A percentile compares a stretch with the other conserved stretches of the same genome.
phyloP scores from a whole-genome alignment of 1,140 invertebrate genomes.

The Phymorhynchus buccinoides region DNA sequence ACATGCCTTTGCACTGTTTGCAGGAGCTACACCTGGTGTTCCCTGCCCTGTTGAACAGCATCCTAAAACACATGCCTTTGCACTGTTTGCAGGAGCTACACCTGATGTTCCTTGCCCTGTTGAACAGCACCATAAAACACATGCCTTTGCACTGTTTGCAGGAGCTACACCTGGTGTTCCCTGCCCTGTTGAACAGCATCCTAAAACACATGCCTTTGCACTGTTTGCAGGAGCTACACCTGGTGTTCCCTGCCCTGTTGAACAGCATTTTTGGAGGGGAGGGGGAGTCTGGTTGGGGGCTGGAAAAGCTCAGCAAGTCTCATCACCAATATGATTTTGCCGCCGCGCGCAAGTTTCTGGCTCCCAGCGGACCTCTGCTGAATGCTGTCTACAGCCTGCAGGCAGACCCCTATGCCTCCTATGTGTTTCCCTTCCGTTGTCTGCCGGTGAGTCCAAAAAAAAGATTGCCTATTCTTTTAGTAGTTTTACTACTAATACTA shows the following conservation, averaged over 20 bases:
- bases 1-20: too few relatives aligned
- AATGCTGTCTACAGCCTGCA: slow-evolving; percentile 86
- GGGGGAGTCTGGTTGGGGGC: slow-evolving; percentile 82
- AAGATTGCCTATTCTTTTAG: too few relatives aligned
- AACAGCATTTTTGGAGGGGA: slow-evolving; percentile 84
- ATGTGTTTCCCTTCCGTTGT: slow-evolving; percentile 84
- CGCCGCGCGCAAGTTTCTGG: slow-evolving; percentile 82
- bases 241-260: slow-evolving; percentile 81
- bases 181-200: slow-evolving; percentile 83
- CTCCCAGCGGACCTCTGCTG: slow-evolving; percentile 86
- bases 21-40: too few relatives aligned
- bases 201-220: too few relatives aligned
- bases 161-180: slow-evolving; percentile 82
- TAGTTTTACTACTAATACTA: too few relatives aligned
- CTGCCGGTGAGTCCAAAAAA: slow-evolving; percentile 91
- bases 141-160: too few relatives aligned
- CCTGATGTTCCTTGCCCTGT: slow-evolving; percentile 82
- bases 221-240: slow-evolving; percentile 79
- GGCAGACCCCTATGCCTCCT: slow-evolving; percentile 85
- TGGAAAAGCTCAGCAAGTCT: slow-evolving; percentile 79
- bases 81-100: too few relatives aligned
- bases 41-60: too few relatives aligned
- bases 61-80: too few relatives aligned
- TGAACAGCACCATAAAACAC: too few relatives aligned
- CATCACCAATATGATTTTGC: slow-evolving; percentile 79